A percentile compares a stretch with the other conserved stretches of the same genome.
Conservation (phyloP, 2,888 invertebrate genomes). For the Chymomyza caudatula region DNA sequence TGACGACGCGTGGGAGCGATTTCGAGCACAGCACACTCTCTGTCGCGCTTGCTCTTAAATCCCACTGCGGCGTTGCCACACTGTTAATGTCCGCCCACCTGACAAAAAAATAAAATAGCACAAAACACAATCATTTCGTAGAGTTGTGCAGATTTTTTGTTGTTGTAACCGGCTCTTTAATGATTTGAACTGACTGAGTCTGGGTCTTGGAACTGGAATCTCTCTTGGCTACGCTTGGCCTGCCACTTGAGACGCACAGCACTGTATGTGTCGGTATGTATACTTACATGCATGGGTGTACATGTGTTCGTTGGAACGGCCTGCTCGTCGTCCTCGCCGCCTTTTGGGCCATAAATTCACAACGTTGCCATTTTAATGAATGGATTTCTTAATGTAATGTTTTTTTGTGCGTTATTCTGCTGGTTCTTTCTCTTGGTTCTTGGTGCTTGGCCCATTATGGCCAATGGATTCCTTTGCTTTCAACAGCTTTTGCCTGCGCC, state of each 20-base stretch:
- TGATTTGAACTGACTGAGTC: not conserved
- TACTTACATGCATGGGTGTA: not conserved
- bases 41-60: too few species aligned
- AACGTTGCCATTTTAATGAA: slow-evolving; percentile 71
- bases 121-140: not conserved
- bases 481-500: slow-evolving; percentile 18
- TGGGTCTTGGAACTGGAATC: not conserved
- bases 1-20: not conserved
- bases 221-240: slow-evolving; percentile 11
- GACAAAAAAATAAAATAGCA: not conserved
- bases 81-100: not conserved
- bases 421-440: not conserved
- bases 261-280: not conserved
- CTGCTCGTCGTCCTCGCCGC: not conserved
- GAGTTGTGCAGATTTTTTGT: slow-evolving; percentile 5
- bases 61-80: not conserved
- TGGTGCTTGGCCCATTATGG: slow-evolving; percentile 1
- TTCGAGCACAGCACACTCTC: too few species aligned
- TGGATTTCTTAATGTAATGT: slow-evolving; percentile 73
- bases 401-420: slow-evolving; percentile 55
- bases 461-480: not conserved
- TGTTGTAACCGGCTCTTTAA: slow-evolving; percentile 5
- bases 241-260: slow-evolving; percentile 42
- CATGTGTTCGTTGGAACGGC: not conserved
- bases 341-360: slow-evolving; percentile 57